Evolutionary conservation across 2,888 invertebrate genomes (phyloP).

Genomic region (Xestia xanthographa): DNA sequence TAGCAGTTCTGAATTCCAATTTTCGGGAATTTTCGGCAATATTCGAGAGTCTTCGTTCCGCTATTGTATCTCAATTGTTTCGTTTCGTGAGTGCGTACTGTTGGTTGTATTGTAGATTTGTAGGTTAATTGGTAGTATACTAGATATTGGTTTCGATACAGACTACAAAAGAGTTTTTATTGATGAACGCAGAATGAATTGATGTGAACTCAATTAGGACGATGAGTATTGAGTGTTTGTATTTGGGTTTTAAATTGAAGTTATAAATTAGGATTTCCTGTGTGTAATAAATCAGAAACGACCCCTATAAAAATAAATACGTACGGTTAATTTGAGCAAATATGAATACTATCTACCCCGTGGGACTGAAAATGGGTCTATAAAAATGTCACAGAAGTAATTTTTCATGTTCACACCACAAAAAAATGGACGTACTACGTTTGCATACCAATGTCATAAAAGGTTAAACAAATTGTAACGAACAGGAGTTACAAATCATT

Average conservation of each 20-base stretch:
- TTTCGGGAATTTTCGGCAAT: constrained; percentile 27
- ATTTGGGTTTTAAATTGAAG: constrained; percentile 25
- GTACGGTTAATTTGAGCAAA: constrained; percentile 12
- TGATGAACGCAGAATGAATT: not conserved
- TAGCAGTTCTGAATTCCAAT: constrained; percentile 38
- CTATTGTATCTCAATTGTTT: constrained; percentile 40
- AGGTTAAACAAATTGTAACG: constrained; percentile 53
- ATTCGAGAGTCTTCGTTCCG: constrained; percentile 27
- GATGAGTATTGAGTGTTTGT: constrained; percentile 22
- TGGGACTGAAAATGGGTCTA: constrained; percentile 35
- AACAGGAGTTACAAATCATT: constrained; percentile 64
- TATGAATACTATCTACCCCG: constrained; percentile 21
- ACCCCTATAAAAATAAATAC: constrained; percentile 4
- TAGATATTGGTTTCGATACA: constrained; percentile 30
- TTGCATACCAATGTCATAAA: constrained; percentile 54
- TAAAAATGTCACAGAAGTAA: constrained; percentile 52
- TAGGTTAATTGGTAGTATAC: constrained; percentile 28
- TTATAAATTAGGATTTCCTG: constrained; percentile 15
- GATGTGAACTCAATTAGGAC: constrained; percentile 24
- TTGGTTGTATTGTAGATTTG: constrained; percentile 13
- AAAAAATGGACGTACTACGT: constrained; percentile 20
- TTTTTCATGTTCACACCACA: constrained; percentile 51
- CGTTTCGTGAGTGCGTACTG: constrained; percentile 9
- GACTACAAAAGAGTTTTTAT: constrained; percentile 7
- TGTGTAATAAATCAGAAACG: constrained; percentile 32